phyloP scores from a whole-genome alignment of 2,888 invertebrate species.

The Iphiclides podalirius region DNA sequence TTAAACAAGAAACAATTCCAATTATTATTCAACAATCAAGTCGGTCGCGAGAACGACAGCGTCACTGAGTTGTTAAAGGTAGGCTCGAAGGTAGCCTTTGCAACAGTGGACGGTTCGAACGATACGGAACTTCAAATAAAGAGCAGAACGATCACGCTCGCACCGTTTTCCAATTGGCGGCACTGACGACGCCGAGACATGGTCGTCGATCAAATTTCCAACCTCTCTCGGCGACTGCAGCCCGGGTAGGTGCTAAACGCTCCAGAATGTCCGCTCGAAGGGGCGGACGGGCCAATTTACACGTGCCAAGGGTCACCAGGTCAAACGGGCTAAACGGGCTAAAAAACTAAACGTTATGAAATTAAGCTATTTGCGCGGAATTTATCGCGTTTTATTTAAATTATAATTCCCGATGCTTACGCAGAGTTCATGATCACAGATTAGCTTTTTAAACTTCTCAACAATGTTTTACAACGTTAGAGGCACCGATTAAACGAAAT shows the following conservation, averaged over 20 bases:
- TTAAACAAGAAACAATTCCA: no score
- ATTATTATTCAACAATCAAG: neutral
- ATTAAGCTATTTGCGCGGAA: no score
- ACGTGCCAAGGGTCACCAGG: slow-evolving; percentile 31
- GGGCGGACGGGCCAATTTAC: slow-evolving; percentile 59
- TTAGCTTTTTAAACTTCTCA: no score
- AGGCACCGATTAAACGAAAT: no score
- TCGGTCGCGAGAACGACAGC: neutral
- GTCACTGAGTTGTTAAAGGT: no score
- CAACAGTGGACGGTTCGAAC: slow-evolving; percentile 17
- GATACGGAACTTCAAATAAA: neutral
- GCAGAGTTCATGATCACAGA: no score
- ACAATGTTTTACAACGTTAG: no score
- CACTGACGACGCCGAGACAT: slow-evolving; percentile 17
- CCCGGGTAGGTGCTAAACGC: slow-evolving; percentile 51
- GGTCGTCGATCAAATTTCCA: slow-evolving; percentile 18
- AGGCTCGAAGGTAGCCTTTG: no score
- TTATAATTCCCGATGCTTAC: no score
- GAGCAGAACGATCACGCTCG: slow-evolving; percentile 2
- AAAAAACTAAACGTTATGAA: no score
- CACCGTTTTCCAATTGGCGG: slow-evolving; percentile 6
- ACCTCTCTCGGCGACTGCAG: slow-evolving; percentile 19
- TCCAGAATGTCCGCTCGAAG: slow-evolving; percentile 52
- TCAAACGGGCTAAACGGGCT: neutral
- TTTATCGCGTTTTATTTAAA: no score